Evolutionary conservation across 2,888 invertebrate species (phyloP).

Genomic region (Microctonus brassicae): DNA sequence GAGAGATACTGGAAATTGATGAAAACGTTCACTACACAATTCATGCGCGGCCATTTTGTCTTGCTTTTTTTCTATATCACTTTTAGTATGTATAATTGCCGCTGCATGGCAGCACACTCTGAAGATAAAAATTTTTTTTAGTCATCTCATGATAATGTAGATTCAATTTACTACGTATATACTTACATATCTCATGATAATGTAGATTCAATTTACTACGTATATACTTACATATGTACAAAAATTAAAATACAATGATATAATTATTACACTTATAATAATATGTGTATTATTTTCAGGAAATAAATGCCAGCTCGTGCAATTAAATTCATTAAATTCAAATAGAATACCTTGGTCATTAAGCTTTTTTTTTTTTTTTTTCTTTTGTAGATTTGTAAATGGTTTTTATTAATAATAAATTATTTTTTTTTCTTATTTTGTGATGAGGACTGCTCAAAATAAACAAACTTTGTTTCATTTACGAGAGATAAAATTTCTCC

Average conservation of each 20-base stretch:
- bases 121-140: neutral
- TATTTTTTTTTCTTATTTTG: slow-evolving; percentile 65
- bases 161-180: too few relatives aligned
- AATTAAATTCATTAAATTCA: too few relatives aligned
- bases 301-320: too few relatives aligned
- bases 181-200: slow-evolving; percentile 40
- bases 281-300: too few relatives aligned
- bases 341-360: too few relatives aligned
- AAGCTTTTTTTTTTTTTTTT: too few relatives aligned
- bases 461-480: slow-evolving; percentile 60
- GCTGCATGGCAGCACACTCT: slow-evolving; percentile 37
- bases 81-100: slow-evolving; percentile 9
- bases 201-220: too few relatives aligned
- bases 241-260: too few relatives aligned
- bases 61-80: neutral
- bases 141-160: slow-evolving; percentile 38
- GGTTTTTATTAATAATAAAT: slow-evolving; percentile 67
- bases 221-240: too few relatives aligned
- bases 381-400: slow-evolving; percentile 37
- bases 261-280: too few relatives aligned
- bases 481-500: slow-evolving; percentile 67
- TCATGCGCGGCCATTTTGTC: slow-evolving; percentile 45
- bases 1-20: slow-evolving; percentile 53
- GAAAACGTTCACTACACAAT: slow-evolving; percentile 30
- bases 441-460: slow-evolving; percentile 66